Evolutionary conservation across 2,113 vertebrate genomes (phyloP), one percentile per base, ranked within the genome.

Genomic region (Phalacrocorax brasilianus): DNA sequence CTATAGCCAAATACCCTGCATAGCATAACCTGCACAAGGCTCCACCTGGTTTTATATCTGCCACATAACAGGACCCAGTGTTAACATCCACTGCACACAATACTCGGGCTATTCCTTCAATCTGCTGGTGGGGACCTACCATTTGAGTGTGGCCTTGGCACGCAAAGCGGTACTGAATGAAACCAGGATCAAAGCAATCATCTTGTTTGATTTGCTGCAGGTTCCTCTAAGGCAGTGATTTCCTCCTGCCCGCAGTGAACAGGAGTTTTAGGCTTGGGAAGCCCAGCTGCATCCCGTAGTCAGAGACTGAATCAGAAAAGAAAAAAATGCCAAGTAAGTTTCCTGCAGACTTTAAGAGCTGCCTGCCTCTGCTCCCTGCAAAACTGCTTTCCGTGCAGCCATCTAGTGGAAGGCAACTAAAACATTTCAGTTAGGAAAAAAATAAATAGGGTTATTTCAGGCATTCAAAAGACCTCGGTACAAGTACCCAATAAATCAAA

Each of bases 351-450:
- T 4, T 18, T 28, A 23, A 35, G 23, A 55, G 45, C 65, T 72
- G 59, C 45, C 3, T 61, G 38, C 40, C 65, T 49, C 79, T 45
- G 40, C 40, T 77, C 22, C 24, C 40, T 26, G 33, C 47, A 47
- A 86, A 85, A 79, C 44, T 66, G 72, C 78, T 92, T 85, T 94
- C 67, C 63, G 11, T 89, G 94, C 35, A 93, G 93, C 95, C 97
- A 96, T 95, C 97, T 97, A 96, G 97, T 91, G 97, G 96, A 88
- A 92, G 1, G 6, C 72, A 61, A 74, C 19, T 5, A 49, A 70
- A 96, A 88, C 23, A 70, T 30, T 94, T 65, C 66, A 30, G 0
- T 16, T 27, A 33, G 23, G 21, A 13, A 68, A 82, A 68, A 71
- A 18, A 19, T 4, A 8, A 11, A 50, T 1, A n/a, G 6, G 21